These are phyloP conservation scores for Myotis vivesi DNA, from an alignment of 2,797 vertebrate species.

Conservation along the genomic window DNA sequence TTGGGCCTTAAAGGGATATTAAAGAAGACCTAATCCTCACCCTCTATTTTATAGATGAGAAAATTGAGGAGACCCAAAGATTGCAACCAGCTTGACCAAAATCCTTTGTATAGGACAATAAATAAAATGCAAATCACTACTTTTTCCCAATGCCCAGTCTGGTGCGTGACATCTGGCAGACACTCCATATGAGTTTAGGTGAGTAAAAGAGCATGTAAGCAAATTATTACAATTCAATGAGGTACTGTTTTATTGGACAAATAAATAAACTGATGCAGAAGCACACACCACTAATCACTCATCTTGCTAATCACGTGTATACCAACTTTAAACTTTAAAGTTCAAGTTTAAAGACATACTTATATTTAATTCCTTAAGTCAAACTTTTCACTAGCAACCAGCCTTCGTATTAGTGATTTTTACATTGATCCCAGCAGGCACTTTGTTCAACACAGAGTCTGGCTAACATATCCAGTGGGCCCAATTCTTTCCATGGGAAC, in stretches of 20 bases:
- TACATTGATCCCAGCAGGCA: neutral
- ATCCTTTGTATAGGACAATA: neutral
- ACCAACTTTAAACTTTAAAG: neutral
- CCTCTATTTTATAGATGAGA: neutral
- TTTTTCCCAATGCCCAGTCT: neutral
- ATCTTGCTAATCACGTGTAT: neutral
- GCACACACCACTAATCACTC: neutral
- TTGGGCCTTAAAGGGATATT: neutral
- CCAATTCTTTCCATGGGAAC: neutral
- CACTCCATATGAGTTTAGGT: neutral
- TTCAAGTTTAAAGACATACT: neutral
- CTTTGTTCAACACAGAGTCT: neutral
- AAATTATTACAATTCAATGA: neutral
- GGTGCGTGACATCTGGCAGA: neutral
- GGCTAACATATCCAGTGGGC: neutral
- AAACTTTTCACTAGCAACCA: neutral
- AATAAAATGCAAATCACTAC: neutral
- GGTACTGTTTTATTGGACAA: neutral
- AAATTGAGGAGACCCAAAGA: neutral
- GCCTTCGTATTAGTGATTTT: neutral
- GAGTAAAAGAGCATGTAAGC: neutral
- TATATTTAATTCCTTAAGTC: neutral
- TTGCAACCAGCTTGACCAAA: conserved; percentile 4
- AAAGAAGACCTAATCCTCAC: neutral
- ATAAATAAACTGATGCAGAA: neutral